phyloP scores from a whole-genome alignment of 2,888 invertebrate genomes.

The Sympetrum striolatum region DNA sequence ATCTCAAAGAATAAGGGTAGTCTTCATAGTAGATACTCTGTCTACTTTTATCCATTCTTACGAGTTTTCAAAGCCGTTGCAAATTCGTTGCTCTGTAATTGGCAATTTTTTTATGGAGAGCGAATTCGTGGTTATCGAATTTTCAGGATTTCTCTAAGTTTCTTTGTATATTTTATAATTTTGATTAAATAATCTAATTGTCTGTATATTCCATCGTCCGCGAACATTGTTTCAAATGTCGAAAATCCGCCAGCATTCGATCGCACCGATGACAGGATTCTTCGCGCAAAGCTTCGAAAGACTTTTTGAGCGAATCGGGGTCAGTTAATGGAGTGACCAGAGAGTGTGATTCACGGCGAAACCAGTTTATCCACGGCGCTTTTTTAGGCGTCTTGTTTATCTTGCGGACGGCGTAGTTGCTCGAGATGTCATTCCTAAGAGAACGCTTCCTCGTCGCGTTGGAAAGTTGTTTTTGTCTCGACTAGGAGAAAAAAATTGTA shows the following conservation, averaged over 20 bases:
- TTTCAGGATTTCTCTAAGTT: too few relatives aligned
- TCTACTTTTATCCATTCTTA: too few relatives aligned
- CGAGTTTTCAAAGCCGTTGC: too few relatives aligned
- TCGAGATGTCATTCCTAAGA: neutral
- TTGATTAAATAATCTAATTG: too few relatives aligned
- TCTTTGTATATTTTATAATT: too few relatives aligned
- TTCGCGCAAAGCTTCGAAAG: neutral
- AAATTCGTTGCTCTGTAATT: too few relatives aligned
- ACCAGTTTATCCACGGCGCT: neutral
- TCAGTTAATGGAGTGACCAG: neutral
- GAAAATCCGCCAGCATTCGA: neutral
- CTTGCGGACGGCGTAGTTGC: neutral
- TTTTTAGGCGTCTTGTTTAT: neutral
- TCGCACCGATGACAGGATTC: neutral
- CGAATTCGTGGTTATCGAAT: too few relatives aligned
- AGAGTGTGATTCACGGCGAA: neutral
- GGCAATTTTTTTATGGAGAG: too few relatives aligned
- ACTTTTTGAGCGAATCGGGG: neutral
- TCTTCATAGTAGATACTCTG: too few relatives aligned
- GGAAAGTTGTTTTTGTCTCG: neutral
- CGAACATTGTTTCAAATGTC: too few relatives aligned
- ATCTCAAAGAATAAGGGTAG: too few relatives aligned
- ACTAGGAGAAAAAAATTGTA: neutral
- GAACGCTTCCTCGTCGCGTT: neutral
- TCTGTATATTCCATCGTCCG: too few relatives aligned